A percentile compares a stretch with the other conserved stretches of the same genome.
Conservation (phyloP, 37 sponge, comb jelly and placozoan genomes). For the Theonella swinhoei region DNA sequence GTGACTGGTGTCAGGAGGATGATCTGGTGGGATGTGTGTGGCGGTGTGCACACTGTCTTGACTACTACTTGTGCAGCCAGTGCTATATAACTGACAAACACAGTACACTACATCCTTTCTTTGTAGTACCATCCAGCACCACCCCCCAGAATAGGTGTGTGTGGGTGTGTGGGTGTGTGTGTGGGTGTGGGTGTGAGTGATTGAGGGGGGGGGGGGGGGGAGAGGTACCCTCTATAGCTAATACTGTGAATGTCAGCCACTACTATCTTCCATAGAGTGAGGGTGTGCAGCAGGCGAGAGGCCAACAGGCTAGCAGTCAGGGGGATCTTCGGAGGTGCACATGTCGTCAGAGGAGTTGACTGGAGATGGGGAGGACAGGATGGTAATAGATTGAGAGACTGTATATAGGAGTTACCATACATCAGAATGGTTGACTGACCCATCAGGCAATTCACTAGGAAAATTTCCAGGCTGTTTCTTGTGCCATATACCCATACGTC, state of each 20-base stretch:
- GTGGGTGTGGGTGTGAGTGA: no score
- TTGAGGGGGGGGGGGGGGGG: neutral
- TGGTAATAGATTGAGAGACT: no score
- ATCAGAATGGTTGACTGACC: no score
- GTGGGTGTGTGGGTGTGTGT: no score
- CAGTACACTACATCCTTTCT: conserved; percentile 68
- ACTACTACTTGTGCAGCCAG: conserved; percentile 76
- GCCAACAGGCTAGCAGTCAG: conserved; percentile 25
- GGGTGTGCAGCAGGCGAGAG: conserved; percentile 20
- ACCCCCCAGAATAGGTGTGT: neutral
- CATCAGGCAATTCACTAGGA: no score
- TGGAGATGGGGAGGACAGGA: conserved; percentile 92
- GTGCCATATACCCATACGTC: neutral
- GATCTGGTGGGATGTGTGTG: conserved; percentile 55
- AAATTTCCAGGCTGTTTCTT: neutral
- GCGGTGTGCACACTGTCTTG: conserved; percentile 80
- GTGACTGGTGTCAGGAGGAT: neutral
- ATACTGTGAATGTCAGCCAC: neutral
- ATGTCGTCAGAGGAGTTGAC: conserved; percentile 80
- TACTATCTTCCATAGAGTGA: conserved; percentile 15
- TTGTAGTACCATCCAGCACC: conserved; percentile 16
- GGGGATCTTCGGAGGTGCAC: conserved; percentile 81
- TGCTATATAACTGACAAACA: conserved; percentile 87
- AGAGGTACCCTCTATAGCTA: neutral
- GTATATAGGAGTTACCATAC: no score